These are phyloP conservation scores for Fistularia commersonii DNA, from an alignment of 2,797 vertebrate genomes.

Conservation along the genomic window DNA sequence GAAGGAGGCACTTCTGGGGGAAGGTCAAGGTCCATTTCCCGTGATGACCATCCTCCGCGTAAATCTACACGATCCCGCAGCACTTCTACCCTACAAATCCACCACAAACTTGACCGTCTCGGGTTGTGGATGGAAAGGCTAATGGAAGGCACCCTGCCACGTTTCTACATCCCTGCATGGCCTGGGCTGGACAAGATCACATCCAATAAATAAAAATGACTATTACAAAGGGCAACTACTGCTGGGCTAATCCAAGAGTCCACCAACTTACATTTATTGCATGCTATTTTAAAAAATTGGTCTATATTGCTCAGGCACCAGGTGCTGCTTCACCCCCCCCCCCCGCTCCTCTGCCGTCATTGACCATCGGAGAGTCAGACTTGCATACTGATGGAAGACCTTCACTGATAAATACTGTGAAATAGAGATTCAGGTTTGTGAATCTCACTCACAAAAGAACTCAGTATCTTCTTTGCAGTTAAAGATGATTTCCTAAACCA, in stretches of 20 bases:
- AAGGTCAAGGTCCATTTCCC: constrained; percentile 54
- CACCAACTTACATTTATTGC: no score
- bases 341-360: no score
- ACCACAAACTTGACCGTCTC: constrained; percentile 90
- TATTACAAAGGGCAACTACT: background rate
- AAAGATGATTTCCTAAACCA: constrained; percentile 6
- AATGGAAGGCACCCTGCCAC: constrained; percentile 91
- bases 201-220: constrained; percentile 59
- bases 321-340: no score
- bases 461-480: constrained; percentile 13
- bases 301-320: no score
- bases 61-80: constrained; percentile 68
- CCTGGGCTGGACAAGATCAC: constrained; percentile 86
- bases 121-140: constrained; percentile 97
- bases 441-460: constrained; percentile 10
- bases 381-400: background rate
- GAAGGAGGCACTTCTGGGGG: constrained; percentile 48
- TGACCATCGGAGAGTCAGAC: no score
- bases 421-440: constrained; percentile 60
- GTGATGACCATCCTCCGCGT: constrained; percentile 71
- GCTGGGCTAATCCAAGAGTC: no score
- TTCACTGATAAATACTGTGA: constrained; percentile 58
- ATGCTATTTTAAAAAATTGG: no score
- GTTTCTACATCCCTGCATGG: constrained; percentile 93
- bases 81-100: constrained; percentile 78